Base-by-base conservation (phyloP, 2,888 invertebrate species). In the Tridacna crocea region DNA sequence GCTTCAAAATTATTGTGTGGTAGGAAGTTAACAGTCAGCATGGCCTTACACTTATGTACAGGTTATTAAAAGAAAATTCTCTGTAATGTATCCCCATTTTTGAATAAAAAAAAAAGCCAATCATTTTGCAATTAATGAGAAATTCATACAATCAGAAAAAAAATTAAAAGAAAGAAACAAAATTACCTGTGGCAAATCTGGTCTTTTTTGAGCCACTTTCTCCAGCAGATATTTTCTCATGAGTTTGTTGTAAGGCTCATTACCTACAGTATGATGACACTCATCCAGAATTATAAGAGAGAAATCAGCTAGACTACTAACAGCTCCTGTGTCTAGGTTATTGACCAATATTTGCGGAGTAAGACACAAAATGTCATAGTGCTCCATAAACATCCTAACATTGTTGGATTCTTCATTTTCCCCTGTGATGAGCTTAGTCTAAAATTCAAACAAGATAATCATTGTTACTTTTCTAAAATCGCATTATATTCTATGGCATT, bases 341-440 rank as follows among this genome's bases (percentile, higher is more conserved):
- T 90, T 92, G 77, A 94, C 85, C 24, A 94, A 89, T 48, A 94
- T 89, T 87, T 93, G 93, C 1, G 94, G 93, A 2, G 94, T 94
- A 72, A 94, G 63, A 68, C 82, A 87, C 0, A 87, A 48, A 13
- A 87, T 84, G 51, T 87, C 80, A 47, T 78, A 70, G 15, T 74
- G 24, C 60, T 74, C 66, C 17, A 86, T 22, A 19, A 83, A 78
- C 63, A 75, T 74, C 4, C 75, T 65, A 0, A 86, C 12, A 48
- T 75, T 68, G 26, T 47, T 60, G 3, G 86, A 86, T 36, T 86
- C 83, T 11, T 83, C 86, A 24, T 73, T 68, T 48, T 83, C 86
- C 17, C 83, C 86, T 27, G 80, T 77, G 17, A 81, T 70, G 4
- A 79, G 77, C 47, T 84, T 84, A 12, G 81, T 79, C 84, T 84